A percentile compares a stretch with the other conserved stretches of the same genome.
Conservation (phyloP, 2,797 vertebrate genomes). For the Cynopterus sphinx region DNA sequence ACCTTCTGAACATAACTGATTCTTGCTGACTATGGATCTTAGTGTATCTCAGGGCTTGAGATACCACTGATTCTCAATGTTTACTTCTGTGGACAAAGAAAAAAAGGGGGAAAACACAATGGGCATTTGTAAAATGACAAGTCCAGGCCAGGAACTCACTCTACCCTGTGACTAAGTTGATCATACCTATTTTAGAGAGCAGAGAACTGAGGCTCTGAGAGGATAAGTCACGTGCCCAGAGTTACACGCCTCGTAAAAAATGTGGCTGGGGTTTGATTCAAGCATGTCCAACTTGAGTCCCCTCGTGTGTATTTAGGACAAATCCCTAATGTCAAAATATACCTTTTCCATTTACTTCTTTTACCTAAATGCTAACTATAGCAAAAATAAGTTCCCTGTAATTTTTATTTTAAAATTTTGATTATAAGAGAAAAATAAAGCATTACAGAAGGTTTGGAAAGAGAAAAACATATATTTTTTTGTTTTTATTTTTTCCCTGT, state of each 20-base stretch:
- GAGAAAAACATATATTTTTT: neutral
- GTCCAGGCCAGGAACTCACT: neutral
- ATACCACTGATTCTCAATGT: neutral
- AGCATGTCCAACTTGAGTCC: neutral
- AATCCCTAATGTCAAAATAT: neutral
- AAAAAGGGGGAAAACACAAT: neutral
- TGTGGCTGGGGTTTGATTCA: neutral
- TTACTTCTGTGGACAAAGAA: neutral
- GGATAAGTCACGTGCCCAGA: no score
- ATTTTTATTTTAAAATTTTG: neutral
- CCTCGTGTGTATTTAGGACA: neutral
- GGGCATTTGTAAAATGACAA: neutral
- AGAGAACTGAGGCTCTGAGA: neutral
- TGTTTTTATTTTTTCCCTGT: neutral
- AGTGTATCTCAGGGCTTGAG: neutral
- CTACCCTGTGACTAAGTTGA: neutral
- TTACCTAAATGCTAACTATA: slow-evolving; percentile 51
- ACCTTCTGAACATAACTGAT: neutral
- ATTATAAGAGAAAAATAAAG: slow-evolving; percentile 25
- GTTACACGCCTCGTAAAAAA: neutral
- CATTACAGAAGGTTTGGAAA: neutral
- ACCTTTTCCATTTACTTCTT: neutral
- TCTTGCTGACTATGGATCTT: neutral
- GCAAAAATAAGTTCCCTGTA: neutral
- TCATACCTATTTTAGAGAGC: neutral